Evolutionary conservation across 2,113 vertebrate genomes (phyloP).

Genomic region (Illadopsis cleaveri): DNA sequence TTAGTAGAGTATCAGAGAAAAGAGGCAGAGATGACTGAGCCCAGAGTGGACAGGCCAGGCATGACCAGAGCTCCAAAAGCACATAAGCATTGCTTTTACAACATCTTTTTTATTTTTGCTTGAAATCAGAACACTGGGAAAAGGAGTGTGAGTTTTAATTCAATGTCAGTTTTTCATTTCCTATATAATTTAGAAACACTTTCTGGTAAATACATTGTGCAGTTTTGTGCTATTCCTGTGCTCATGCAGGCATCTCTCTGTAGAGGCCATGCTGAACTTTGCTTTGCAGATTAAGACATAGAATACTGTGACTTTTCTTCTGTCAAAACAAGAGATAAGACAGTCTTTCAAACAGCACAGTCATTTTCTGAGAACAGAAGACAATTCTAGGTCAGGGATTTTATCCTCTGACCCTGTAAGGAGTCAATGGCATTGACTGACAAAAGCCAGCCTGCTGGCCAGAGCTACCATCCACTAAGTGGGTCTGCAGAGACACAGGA

Average conservation of each 20-base stretch:
- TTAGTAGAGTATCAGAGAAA: not conserved
- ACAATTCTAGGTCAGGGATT: not conserved
- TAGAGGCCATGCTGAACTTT: not conserved
- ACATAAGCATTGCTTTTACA: not conserved
- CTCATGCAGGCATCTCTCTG: accelerated
- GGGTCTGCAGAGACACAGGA: not conserved
- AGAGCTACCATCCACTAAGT: not conserved
- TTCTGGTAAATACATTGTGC: not conserved
- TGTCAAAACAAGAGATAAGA: not conserved
- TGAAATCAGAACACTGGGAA: not conserved
- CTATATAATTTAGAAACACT: not conserved
- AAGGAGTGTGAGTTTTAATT: not conserved
- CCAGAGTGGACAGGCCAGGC: not conserved
- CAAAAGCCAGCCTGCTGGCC: not conserved
- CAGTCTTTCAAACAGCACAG: not conserved
- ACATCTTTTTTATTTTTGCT: not conserved
- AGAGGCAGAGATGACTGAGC: not conserved
- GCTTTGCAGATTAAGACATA: not conserved
- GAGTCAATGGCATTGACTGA: not conserved
- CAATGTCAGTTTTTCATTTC: not conserved
- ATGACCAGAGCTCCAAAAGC: not conserved
- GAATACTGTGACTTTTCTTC: not conserved
- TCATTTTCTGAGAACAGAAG: not conserved
- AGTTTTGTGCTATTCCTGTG: not conserved
- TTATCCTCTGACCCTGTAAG: not conserved